Conservation (phyloP, 2,113 vertebrate species). For the Sebastes fasciatus region DNA sequence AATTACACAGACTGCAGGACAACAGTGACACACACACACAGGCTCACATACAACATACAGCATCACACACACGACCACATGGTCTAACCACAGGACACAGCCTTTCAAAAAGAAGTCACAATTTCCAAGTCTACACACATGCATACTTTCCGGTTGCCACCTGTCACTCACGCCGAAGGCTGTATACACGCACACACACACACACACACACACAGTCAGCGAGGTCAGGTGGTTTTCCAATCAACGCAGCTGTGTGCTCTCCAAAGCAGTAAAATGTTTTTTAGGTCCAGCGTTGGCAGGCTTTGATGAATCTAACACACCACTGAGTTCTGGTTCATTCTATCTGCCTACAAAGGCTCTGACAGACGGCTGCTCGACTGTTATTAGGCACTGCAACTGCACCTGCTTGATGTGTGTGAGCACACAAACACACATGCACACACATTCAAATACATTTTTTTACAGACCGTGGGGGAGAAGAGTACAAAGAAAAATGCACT, state of each 20-base stretch:
- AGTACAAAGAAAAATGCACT: constrained; percentile 17
- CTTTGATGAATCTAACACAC: constrained; percentile 75
- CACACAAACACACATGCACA: constrained; percentile 8
- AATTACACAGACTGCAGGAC: constrained; percentile 54
- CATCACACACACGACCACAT: neutral
- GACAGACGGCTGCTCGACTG: constrained; percentile 40
- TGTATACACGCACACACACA: constrained; percentile 10
- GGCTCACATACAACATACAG: constrained; percentile 1
- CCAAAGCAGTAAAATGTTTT: constrained; percentile 71
- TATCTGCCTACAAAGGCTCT: constrained; percentile 68
- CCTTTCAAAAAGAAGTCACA: neutral
- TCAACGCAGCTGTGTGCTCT: constrained; percentile 65
- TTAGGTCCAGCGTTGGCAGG: constrained; percentile 52
- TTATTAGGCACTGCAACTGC: constrained; percentile 51
- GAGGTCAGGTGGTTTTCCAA: constrained; percentile 69
- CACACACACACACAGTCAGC: constrained; percentile 47
- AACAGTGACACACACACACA: constrained; percentile 24
- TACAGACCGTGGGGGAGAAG: neutral
- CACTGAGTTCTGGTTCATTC: constrained; percentile 65
- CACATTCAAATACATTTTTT: constrained; percentile 11
- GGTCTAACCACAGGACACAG: constrained; percentile 1
- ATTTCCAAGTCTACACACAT: constrained; percentile 16
- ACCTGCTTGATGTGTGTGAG: constrained; percentile 61
- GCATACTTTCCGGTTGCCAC: constrained; percentile 56
- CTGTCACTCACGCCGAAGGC: constrained; percentile 57